Conservation (phyloP, 2,113 vertebrate species). For the Siniperca chuatsi region DNA sequence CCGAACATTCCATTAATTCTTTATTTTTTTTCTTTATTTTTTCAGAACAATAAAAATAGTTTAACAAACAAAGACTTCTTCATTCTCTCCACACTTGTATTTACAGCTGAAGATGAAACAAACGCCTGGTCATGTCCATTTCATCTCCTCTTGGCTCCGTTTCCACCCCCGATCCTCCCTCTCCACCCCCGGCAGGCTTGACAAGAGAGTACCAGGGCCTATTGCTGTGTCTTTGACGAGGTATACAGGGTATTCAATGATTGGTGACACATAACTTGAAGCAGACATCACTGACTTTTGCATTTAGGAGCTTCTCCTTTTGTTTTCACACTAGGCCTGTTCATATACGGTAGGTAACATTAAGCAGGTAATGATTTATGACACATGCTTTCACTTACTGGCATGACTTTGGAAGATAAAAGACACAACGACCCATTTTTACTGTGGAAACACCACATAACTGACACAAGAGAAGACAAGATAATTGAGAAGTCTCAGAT, state of each 20-base stretch:
- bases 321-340: constrained; percentile 59
- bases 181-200: constrained; percentile 52
- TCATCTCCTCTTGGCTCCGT: constrained; percentile 80
- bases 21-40: constrained; percentile 74
- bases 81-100: constrained; percentile 80
- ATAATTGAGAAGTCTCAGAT: constrained; percentile 49
- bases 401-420: constrained; percentile 59
- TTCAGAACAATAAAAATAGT: constrained; percentile 87
- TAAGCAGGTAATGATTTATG: constrained; percentile 61
- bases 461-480: constrained; percentile 44
- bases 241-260: constrained; percentile 80
- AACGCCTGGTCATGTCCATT: constrained; percentile 67
- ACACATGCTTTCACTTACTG: constrained; percentile 67
- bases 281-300: constrained; percentile 63
- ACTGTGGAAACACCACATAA: constrained; percentile 54
- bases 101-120: constrained; percentile 82
- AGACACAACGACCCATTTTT: constrained; percentile 50
- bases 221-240: constrained; percentile 82
- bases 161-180: constrained; percentile 45
- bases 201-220: constrained; percentile 70
- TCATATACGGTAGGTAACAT: constrained; percentile 42
- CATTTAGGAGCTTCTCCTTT: constrained; percentile 59
- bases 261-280: constrained; percentile 63
- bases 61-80: constrained; percentile 86
- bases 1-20: constrained; percentile 45